Conservation (phyloP, 2,888 invertebrate species). For the Gortyna flavago region DNA sequence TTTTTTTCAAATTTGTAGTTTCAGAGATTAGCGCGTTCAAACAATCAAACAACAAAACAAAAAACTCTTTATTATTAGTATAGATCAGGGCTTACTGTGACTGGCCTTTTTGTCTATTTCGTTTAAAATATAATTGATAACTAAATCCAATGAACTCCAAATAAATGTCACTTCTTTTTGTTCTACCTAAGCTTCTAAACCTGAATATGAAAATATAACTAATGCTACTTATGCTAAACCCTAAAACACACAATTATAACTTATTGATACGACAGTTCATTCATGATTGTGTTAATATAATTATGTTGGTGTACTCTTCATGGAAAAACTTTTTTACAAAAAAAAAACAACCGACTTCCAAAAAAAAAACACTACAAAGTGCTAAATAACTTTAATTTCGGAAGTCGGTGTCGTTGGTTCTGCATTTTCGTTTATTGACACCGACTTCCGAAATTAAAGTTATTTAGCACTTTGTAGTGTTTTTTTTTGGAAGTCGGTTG, state of each 20-base stretch:
- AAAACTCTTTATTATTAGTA: background rate
- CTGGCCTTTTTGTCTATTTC: background rate
- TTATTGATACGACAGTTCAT: background rate
- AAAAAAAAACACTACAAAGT: too few relatives aligned
- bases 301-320: conserved; percentile 10
- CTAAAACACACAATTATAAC: background rate
- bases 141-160: background rate
- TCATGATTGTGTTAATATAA: conserved; percentile 9
- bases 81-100: background rate
- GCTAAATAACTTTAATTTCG: too few relatives aligned
- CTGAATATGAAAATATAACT: background rate
- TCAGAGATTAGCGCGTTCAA: background rate
- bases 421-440: too few relatives aligned
- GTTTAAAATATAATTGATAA: background rate
- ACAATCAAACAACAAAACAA: background rate
- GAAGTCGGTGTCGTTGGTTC: too few relatives aligned
- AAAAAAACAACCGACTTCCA: too few relatives aligned
- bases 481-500: too few relatives aligned
- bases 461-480: too few relatives aligned
- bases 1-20: background rate
- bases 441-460: too few relatives aligned
- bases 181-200: background rate
- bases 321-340: too few relatives aligned
- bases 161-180: background rate
- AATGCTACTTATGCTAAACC: too few relatives aligned